A percentile compares a stretch with the other conserved stretches of the same genome.
phyloP scores from a whole-genome alignment of 2,113 vertebrate species.

The Coreoperca whiteheadi region DNA sequence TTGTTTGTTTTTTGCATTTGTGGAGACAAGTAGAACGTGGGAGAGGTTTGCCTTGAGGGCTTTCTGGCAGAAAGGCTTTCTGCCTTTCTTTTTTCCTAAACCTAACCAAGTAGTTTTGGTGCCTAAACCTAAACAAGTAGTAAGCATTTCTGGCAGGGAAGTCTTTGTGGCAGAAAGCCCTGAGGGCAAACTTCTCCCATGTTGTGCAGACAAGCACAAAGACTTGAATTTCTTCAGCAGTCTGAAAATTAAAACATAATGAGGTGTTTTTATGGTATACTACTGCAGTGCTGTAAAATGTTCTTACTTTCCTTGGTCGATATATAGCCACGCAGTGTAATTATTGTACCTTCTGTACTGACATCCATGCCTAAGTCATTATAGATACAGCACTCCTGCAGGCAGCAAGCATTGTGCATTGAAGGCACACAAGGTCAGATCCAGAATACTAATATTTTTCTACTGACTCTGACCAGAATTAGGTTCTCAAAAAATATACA shows the following conservation, averaged over 20 bases:
- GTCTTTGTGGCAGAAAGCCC: too few relatives aligned
- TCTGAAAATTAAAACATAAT: slow-evolving; percentile 16
- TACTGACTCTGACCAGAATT: not conserved
- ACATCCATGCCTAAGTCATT: slow-evolving; percentile 21
- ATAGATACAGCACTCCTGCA: slow-evolving; percentile 15
- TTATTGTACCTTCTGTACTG: slow-evolving; percentile 22
- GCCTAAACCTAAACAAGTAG: too few relatives aligned
- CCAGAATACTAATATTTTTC: slow-evolving; percentile 15
- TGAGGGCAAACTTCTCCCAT: too few relatives aligned
- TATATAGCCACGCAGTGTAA: slow-evolving; percentile 13
- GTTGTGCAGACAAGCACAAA: too few relatives aligned
- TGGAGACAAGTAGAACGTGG: too few relatives aligned
- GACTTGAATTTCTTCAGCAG: slow-evolving; percentile 4
- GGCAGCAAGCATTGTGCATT: slow-evolving; percentile 16
- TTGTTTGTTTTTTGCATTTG: not conserved
- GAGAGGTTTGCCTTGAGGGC: too few relatives aligned
- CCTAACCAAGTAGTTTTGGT: too few relatives aligned
- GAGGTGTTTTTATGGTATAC: not conserved
- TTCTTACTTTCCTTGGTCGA: not conserved
- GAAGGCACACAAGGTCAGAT: slow-evolving; percentile 41
- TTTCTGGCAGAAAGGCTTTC: too few relatives aligned
- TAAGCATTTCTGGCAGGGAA: too few relatives aligned
- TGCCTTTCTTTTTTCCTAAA: too few relatives aligned
- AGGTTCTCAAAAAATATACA: not conserved
- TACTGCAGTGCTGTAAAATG: not conserved